Evolutionary conservation across 2,888 invertebrate genomes (phyloP).

Genomic region (Corythucha ciliata): DNA sequence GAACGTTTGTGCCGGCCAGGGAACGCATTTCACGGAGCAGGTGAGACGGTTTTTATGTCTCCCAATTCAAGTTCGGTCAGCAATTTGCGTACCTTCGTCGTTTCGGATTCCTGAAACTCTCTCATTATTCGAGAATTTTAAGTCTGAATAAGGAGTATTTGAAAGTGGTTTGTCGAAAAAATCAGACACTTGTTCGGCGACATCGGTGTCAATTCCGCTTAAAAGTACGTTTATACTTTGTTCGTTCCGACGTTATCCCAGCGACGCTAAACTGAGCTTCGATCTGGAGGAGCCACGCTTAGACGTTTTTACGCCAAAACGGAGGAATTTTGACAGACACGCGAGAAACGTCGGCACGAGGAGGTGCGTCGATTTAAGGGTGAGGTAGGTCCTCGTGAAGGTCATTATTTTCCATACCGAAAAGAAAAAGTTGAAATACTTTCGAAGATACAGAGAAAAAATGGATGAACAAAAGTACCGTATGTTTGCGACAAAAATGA

Average conservation of each 20-base stretch:
- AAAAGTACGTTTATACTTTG: slow-evolving; percentile 4
- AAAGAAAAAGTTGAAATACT: no score
- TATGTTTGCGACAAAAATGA: no score
- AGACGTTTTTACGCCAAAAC: no score
- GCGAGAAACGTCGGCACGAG: no score
- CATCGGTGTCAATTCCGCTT: neutral
- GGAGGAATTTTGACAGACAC: no score
- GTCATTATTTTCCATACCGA: no score
- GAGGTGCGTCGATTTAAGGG: no score
- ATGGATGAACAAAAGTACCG: no score
- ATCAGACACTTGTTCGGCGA: slow-evolving; percentile 8
- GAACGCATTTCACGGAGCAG: slow-evolving; percentile 17
- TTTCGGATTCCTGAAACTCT: slow-evolving; percentile 11
- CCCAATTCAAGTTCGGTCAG: slow-evolving; percentile 14
- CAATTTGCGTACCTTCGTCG: neutral
- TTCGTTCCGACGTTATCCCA: neutral
- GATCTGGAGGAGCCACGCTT: slow-evolving; percentile 7
- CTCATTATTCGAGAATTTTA: neutral
- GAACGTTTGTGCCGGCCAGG: slow-evolving; percentile 2
- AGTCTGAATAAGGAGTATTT: slow-evolving; percentile 4
- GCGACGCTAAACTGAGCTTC: neutral
- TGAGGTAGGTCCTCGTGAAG: no score
- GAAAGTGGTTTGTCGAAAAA: slow-evolving; percentile 1
- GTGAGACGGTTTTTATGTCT: slow-evolving; percentile 11
- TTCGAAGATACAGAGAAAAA: no score